Conservation (phyloP, 2,113 vertebrate species). For the Synchiropus splendidus region DNA sequence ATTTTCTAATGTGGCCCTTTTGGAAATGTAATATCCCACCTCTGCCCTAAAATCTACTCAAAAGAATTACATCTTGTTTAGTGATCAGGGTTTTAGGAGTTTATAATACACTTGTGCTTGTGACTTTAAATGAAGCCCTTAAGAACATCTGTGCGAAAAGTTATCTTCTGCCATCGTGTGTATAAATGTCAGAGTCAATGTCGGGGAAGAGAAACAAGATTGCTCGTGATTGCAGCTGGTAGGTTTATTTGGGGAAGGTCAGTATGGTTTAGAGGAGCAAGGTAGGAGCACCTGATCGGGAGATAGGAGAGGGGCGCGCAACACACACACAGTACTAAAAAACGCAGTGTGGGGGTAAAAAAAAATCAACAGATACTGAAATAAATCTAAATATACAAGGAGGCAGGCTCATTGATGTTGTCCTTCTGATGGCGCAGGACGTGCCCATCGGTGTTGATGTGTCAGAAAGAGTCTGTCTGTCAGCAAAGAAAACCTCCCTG, state of each 20-base stretch:
- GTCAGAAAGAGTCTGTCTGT: constrained; percentile 57
- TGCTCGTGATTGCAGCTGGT: constrained; percentile 54
- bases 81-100: too few species aligned
- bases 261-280: constrained; percentile 40
- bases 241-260: constrained; percentile 59
- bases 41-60: too few species aligned
- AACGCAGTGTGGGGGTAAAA: neutral
- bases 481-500: constrained; percentile 23
- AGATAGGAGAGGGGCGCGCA: constrained; percentile 28
- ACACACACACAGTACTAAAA: constrained; percentile 1
- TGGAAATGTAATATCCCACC: too few species aligned
- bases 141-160: constrained; percentile 10
- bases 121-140: too few species aligned
- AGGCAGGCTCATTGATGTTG: constrained; percentile 7
- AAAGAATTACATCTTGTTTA: too few species aligned
- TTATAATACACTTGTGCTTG: too few species aligned
- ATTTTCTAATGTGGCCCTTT: too few species aligned
- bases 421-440: constrained; percentile 36
- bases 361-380: constrained; percentile 5
- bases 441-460: constrained; percentile 45
- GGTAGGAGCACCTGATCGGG: constrained; percentile 47
- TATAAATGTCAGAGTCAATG: constrained; percentile 43
- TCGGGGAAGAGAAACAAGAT: constrained; percentile 26
- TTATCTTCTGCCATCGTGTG: constrained; percentile 18
- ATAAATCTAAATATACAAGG: constrained; percentile 15